Evolutionary conservation across 2,797 vertebrate genomes (phyloP).

Genomic region (Sebastes vulpes): DNA sequence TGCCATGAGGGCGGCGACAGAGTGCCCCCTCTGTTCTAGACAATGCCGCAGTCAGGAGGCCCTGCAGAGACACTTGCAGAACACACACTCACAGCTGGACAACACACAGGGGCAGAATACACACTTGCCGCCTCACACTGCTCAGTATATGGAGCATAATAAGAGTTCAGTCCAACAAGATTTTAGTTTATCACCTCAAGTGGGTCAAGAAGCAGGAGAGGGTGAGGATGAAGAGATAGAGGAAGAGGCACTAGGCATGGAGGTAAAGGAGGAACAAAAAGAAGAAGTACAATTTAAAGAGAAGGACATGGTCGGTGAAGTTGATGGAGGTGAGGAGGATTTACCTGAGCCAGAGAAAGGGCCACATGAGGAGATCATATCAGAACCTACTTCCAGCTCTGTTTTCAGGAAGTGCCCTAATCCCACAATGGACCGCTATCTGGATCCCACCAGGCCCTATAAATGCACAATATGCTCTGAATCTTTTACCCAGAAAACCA

Average conservation of each 20-base stretch:
- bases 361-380: conserved; percentile 89
- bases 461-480: conserved; percentile 99
- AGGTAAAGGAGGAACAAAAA: conserved; percentile 76
- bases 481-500: conserved; percentile 99
- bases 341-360: conserved; percentile 90
- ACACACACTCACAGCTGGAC: conserved; percentile 93
- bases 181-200: conserved; percentile 77
- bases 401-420: conserved; percentile 93
- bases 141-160: conserved; percentile 64
- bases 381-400: conserved; percentile 89
- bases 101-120: conserved; percentile 86
- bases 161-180: conserved; percentile 71
- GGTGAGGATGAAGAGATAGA: conserved; percentile 76
- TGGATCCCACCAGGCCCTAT: conserved; percentile 97
- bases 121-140: conserved; percentile 49
- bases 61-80: conserved; percentile 97
- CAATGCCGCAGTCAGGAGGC: conserved; percentile 98
- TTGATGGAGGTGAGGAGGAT: conserved; percentile 89
- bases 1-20: conserved; percentile 97
- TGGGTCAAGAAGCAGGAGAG: conserved; percentile 78
- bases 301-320: conserved; percentile 74
- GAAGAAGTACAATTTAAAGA: conserved; percentile 91
- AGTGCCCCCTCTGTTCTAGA: conserved; percentile 98
- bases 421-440: conserved; percentile 97
- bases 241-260: conserved; percentile 54